Evolutionary conservation across 2,113 vertebrate genomes (phyloP), one percentile per base, ranked within the genome.

Genomic region (Gambusia affinis): DNA sequence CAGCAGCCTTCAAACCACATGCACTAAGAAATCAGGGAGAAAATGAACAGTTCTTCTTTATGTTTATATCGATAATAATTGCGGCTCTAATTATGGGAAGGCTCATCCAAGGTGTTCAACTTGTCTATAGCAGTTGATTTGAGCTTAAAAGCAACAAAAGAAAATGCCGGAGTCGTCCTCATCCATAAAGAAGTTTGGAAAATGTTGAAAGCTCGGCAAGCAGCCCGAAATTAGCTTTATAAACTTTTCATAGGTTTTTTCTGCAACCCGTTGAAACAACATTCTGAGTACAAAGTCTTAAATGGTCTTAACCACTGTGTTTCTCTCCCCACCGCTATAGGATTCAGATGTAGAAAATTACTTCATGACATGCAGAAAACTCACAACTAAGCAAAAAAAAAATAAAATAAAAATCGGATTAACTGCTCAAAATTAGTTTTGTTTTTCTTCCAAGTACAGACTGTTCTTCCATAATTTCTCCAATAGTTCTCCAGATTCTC

Each of bases 21-120:
- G 70, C 75, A 84, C 71, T 60, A 62, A 75, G 75, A 85, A 79
- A 82, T 67, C 75, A 42, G 76, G 57, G 70, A 75, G 61, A 75
- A 84, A 71, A 70, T 27, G 35, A 82, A 75, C 57, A 24, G 44
- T 30, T 66, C 44, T 68, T 73, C 81, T 76, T 73, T 5, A 2
- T 35, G 76, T 73, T 72, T 60, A 68, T 27, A n/a, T 33, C 67
- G 75, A 66, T 77, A 67, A 88, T 83, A 67, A 85, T 70, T 24
- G 8, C 87, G 62, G 57, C 60, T 65, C 61, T 73, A 65, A 84
- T 72, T 74, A 84, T 60, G 66, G 42, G 42, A 60, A 29, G 33
- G 44, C 30, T 57, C 68, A 75, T 64, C n/a, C 37, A n/a, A 37
- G 28, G 22, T 44, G 62, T 61, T 72, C 67, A 72, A 2, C 22